Conservation (phyloP, 2,888 invertebrate species). For the Cactoblastis cactorum region DNA sequence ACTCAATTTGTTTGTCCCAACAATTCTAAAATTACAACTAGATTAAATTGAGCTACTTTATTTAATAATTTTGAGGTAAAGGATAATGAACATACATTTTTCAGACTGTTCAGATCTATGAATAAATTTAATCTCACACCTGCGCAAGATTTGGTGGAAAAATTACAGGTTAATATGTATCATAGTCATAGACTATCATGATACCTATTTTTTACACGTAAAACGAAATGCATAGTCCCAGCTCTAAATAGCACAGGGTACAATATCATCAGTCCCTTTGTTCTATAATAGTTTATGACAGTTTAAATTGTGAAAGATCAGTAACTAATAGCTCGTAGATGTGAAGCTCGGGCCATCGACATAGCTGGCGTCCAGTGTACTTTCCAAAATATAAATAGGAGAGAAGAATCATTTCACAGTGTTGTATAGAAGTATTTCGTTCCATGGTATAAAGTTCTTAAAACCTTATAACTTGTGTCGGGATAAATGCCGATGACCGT, state of each 20-base stretch:
- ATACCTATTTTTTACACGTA: background rate
- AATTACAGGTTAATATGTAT: background rate
- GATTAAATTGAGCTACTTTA: too few species aligned
- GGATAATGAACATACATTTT: too few species aligned
- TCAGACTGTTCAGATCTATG: too few species aligned
- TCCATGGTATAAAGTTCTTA: too few species aligned
- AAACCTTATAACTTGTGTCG: too few species aligned
- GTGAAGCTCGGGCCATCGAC: conserved; percentile 52
- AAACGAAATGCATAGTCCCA: background rate
- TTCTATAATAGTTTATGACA: conserved; percentile 2
- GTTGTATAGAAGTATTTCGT: too few species aligned
- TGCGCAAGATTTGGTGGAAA: background rate
- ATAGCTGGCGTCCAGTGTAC: conserved; percentile 27
- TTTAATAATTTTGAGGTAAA: too few species aligned
- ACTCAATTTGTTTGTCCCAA: too few species aligned
- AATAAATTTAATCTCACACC: background rate
- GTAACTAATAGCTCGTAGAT: conserved; percentile 33
- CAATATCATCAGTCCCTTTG: background rate
- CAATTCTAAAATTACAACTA: too few species aligned
- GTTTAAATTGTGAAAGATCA: conserved; percentile 14
- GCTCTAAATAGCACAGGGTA: background rate
- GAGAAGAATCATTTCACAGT: background rate
- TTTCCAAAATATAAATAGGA: background rate
- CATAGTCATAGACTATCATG: too few species aligned
- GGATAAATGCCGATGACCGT: too few species aligned